Base-by-base conservation (phyloP, 2,113 vertebrate species). In the Micronycteris hirsuta region DNA sequence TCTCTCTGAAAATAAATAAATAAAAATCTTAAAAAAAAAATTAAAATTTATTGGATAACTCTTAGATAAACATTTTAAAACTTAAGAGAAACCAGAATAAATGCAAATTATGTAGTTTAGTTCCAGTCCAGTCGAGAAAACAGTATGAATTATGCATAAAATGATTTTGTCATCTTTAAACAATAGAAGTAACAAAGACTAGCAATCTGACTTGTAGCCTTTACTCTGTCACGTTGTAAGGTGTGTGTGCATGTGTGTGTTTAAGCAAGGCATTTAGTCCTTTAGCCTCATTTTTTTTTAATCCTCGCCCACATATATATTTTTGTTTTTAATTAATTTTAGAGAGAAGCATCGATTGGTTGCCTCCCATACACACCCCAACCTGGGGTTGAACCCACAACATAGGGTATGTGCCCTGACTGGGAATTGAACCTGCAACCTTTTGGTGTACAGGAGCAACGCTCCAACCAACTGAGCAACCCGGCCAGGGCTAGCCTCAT, bases 21-120 rank as follows among this genome's bases (percentile, higher is more conserved):
- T n/a, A n/a, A n/a, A n/a, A n/a, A n/a, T n/a, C n/a, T n/a, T n/a
- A n/a, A n/a, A n/a, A n/a, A n/a, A n/a, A n/a, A n/a, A n/a, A n/a
- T 92, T 31, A 70, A 84, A 76, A 77, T 74, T 74, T 88, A 49
- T 43, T 82, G 58, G 38, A 3, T 86, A 84, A 52, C 52, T 68
- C 4, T 16, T 86, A 19, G 4, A 36, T 43, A 90, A 90, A 87
- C 49, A 43, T 68, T 68, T 89, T 38, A 81, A 96, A 95, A 88
- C 36, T 88, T 76, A 67, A 71, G 93, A 96, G 49, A 89, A 96
- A 63, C 20, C 15, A 80, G 61, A 95, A 49, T 82, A 22, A 82
- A 90, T 49, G 31, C 16, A 84, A 43, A 65, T 86, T 86, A 47
- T 61, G 17, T 43, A 1, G 0, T 61, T 96, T 73, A 85, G 91